Percentiles rank a stretch among this genome's conserved stretches.
Conservation (phyloP, 2,797 vertebrate genomes). For the Melanogrammus aeglefinus region DNA sequence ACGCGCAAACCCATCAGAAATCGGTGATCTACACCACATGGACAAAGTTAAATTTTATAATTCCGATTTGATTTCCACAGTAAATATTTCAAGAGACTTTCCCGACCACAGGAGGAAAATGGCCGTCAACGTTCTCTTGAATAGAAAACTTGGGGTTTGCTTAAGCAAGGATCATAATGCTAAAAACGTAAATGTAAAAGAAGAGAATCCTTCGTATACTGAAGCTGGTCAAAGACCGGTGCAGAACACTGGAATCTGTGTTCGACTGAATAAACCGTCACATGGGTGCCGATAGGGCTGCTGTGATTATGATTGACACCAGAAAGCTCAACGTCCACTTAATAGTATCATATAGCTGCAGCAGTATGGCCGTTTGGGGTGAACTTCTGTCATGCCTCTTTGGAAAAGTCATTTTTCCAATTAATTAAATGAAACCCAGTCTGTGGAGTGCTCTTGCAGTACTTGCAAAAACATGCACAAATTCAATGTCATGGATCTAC, state of each 20-base stretch:
- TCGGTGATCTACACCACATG: too few species aligned
- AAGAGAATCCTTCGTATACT: neutral
- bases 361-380: neutral
- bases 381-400: conserved; percentile 24
- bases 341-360: neutral
- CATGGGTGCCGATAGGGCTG: conserved; percentile 44
- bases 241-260: neutral
- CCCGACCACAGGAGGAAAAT: too few species aligned
- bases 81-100: neutral
- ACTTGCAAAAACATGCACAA: conserved; percentile 44
- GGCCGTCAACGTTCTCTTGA: too few species aligned
- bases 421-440: conserved; percentile 25
- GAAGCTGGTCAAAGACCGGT: neutral
- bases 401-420: conserved; percentile 27
- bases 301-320: conserved; percentile 15
- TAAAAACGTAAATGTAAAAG: neutral
- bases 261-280: conserved; percentile 3
- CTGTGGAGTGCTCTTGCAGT: conserved; percentile 21
- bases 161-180: neutral
- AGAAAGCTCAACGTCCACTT: neutral
- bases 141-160: too few species aligned
- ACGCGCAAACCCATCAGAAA: too few species aligned
- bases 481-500: conserved; percentile 43
- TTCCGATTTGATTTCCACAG: neutral
- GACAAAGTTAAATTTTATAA: neutral